These are phyloP conservation scores for Halotydeus destructor DNA, from an alignment of 1,140 invertebrate genomes.

Conservation along the genomic window DNA sequence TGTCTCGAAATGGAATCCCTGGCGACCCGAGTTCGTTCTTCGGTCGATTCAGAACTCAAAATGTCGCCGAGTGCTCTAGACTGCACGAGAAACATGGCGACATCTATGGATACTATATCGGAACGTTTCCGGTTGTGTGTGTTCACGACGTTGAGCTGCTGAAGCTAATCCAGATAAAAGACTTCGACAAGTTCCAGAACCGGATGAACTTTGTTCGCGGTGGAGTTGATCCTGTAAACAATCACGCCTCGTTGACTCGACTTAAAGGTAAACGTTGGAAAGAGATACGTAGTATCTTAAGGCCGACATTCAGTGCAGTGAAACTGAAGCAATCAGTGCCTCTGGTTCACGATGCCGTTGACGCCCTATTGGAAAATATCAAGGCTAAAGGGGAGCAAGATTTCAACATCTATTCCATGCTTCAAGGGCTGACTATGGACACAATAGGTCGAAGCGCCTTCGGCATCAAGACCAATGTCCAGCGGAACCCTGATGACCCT, in stretches of 20 bases:
- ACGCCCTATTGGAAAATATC: conserved; percentile 19
- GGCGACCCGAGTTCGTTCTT: too few species aligned
- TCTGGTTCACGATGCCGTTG: conserved; percentile 22
- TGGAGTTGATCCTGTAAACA: background rate
- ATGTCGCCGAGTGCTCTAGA: background rate
- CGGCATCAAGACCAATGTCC: conserved; percentile 20
- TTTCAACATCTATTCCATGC: conserved; percentile 23
- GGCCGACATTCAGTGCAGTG: conserved; percentile 33
- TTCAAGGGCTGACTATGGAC: conserved; percentile 29
- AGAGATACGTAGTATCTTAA: conserved; percentile 29
- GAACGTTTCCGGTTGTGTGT: conserved; percentile 1
- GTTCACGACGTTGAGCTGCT: conserved; percentile 11
- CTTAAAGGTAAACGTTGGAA: conserved; percentile 30
- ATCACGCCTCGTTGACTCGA: conserved; percentile 17
- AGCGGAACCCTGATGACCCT: conserved; percentile 8
- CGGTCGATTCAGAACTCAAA: too few species aligned
- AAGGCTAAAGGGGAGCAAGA: conserved; percentile 12
- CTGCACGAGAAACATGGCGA: conserved; percentile 6
- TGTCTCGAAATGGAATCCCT: too few species aligned
- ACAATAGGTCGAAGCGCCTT: conserved; percentile 30
- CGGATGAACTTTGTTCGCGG: conserved; percentile 1
- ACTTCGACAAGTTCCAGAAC: conserved; percentile 11
- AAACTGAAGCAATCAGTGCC: conserved; percentile 35
- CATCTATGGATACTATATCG: conserved; percentile 10
- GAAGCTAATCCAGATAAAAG: conserved; percentile 10